A percentile compares a stretch with the other conserved stretches of the same genome.
Evolutionary conservation across 2,113 vertebrate genomes (phyloP).

Genomic region (Bolborhynchus lineola): DNA sequence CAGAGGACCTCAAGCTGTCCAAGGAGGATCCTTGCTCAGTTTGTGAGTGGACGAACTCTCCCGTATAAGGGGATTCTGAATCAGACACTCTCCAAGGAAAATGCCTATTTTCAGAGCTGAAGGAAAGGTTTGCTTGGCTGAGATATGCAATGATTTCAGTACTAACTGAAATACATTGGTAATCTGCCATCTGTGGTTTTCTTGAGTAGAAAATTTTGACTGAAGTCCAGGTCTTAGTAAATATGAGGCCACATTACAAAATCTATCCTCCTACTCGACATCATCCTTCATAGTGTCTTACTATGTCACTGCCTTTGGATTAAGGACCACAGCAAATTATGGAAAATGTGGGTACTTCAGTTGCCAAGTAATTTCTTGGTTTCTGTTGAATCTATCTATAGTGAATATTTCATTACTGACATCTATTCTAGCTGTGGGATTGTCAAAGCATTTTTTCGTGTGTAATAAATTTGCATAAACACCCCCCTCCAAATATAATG

Average conservation of each 20-base stretch:
- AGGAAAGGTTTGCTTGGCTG: conserved; percentile 37
- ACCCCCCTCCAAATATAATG: conserved; percentile 44
- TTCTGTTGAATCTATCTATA: conserved; percentile 27
- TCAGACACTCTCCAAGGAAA: conserved; percentile 3
- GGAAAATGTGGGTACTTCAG: conserved; percentile 41
- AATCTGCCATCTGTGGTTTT: conserved; percentile 61
- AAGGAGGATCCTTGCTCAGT: neutral
- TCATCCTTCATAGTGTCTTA: conserved; percentile 51
- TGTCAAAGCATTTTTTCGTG: conserved; percentile 51
- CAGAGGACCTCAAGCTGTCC: neutral
- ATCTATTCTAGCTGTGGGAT: conserved; percentile 33
- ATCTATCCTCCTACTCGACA: conserved; percentile 52
- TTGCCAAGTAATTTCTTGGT: conserved; percentile 62
- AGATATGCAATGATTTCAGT: conserved; percentile 32
- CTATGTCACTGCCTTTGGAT: conserved; percentile 45
- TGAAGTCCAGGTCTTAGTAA: conserved; percentile 59
- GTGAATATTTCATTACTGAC: conserved; percentile 39
- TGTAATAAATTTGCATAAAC: conserved; percentile 54
- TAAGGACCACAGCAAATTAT: conserved; percentile 33
- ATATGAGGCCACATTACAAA: conserved; percentile 43
- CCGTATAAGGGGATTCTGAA: neutral
- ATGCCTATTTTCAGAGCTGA: conserved; percentile 32
- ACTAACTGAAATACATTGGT: conserved; percentile 53
- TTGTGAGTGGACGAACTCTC: neutral
- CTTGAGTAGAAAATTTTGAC: conserved; percentile 57